These are phyloP conservation scores for Pelecanoides urinatrix DNA, from an alignment of 2,113 vertebrate genomes.

Conservation along the genomic window DNA sequence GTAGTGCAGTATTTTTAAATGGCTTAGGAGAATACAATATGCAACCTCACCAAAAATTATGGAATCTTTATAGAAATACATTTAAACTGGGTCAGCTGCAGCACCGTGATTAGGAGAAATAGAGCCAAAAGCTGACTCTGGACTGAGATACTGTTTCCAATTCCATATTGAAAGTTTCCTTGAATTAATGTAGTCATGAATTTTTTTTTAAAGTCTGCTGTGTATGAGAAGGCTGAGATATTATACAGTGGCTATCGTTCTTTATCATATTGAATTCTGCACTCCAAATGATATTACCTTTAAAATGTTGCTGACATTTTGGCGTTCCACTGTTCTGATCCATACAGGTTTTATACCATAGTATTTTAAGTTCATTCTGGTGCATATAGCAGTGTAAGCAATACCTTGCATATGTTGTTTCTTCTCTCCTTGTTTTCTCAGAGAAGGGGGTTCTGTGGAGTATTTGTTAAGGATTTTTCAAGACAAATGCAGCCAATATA, in stretches of 20 bases:
- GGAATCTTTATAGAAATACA: constrained; percentile 23
- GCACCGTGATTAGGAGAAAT: constrained; percentile 28
- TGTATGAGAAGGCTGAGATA: constrained; percentile 22
- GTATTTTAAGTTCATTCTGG: constrained; percentile 23
- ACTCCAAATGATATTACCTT: constrained; percentile 44
- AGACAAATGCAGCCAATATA: background rate
- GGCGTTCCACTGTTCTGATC: background rate
- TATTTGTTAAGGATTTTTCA: background rate
- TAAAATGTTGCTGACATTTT: constrained; percentile 59
- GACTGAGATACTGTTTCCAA: constrained; percentile 31
- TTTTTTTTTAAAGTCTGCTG: background rate
- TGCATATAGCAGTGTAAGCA: background rate
- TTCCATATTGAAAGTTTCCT: constrained; percentile 31
- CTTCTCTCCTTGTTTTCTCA: background rate
- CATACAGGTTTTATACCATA: background rate
- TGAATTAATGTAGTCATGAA: constrained; percentile 16
- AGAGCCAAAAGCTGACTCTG: constrained; percentile 50
- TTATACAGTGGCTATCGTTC: constrained; percentile 21
- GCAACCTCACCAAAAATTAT: constrained; percentile 35
- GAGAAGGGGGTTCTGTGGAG: background rate
- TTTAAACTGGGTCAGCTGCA: constrained; percentile 44
- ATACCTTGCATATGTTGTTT: background rate
- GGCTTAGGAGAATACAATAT: constrained; percentile 13
- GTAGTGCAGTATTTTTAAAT: constrained; percentile 8
- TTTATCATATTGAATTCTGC: constrained; percentile 43